These are phyloP conservation scores for Abramis brama DNA, from an alignment of 2,113 vertebrate genomes.

Conservation along the genomic window DNA sequence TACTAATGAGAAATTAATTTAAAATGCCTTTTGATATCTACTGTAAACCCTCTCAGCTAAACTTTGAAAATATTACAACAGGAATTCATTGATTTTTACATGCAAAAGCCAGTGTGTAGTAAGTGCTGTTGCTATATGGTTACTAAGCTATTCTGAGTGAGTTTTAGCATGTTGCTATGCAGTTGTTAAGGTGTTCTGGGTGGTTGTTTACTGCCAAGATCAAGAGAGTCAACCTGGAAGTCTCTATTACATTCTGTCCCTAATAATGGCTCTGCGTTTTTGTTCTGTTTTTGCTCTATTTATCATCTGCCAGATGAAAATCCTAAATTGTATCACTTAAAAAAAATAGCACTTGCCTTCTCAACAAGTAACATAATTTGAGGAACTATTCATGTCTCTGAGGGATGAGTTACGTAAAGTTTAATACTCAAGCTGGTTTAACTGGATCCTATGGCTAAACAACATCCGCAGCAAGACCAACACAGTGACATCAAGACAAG, in stretches of 20 bases:
- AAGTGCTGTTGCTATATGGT: neutral
- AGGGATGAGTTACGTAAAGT: neutral
- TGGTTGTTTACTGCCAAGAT: neutral
- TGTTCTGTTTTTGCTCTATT: neutral
- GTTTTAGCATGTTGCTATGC: neutral
- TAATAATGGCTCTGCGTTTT: neutral
- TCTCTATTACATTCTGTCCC: neutral
- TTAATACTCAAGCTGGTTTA: neutral
- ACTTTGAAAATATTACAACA: neutral
- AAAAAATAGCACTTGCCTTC: neutral
- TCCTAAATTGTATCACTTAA: neutral
- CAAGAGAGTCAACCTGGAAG: neutral
- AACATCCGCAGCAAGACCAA: neutral
- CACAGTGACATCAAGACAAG: neutral
- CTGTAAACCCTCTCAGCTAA: neutral
- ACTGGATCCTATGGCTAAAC: neutral
- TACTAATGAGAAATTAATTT: neutral
- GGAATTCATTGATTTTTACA: constrained; percentile 4
- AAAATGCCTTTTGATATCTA: constrained; percentile 20
- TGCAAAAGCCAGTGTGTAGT: neutral
- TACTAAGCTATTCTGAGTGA: neutral
- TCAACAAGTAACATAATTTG: neutral
- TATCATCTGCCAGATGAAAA: neutral
- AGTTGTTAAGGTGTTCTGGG: neutral
- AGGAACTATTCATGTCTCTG: neutral